A percentile compares a stretch with the other conserved stretches of the same genome.
Evolutionary conservation across 2,888 invertebrate genomes (phyloP).

Genomic region (Xestobium rufovillosum): DNA sequence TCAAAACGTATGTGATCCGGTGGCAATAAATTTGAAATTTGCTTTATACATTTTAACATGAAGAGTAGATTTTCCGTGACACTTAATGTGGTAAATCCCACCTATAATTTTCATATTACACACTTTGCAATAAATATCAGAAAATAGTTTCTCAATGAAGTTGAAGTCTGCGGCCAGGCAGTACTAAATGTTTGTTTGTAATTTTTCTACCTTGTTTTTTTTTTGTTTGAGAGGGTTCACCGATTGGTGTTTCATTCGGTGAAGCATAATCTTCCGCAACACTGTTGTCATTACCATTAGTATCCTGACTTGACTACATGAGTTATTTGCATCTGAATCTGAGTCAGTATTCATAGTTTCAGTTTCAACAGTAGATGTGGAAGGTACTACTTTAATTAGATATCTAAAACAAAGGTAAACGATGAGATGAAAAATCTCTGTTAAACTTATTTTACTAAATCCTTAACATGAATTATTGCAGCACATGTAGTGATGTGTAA

Average conservation of each 20-base stretch:
- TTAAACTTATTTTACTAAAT: too few relatives aligned
- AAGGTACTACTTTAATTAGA: too few relatives aligned
- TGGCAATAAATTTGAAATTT: neutral
- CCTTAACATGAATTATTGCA: too few relatives aligned
- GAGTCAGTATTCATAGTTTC: too few relatives aligned
- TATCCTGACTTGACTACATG: slow-evolving; percentile 1
- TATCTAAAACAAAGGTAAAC: too few relatives aligned
- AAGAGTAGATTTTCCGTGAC: slow-evolving; percentile 1
- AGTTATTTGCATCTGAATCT: too few relatives aligned
- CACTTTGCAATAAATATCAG: slow-evolving; percentile 2
- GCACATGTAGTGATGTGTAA: too few relatives aligned
- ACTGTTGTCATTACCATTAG: slow-evolving; percentile 1
- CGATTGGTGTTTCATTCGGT: neutral
- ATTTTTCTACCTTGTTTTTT: too few relatives aligned
- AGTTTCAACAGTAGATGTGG: too few relatives aligned
- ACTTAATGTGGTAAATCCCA: slow-evolving; percentile 3
- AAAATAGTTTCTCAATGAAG: neutral
- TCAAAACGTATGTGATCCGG: neutral
- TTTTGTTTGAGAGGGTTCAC: slow-evolving; percentile 1
- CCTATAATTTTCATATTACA: slow-evolving; percentile 2
- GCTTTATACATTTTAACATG: slow-evolving; percentile 1
- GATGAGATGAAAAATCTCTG: too few relatives aligned
- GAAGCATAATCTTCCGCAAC: neutral
- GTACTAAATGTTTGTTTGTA: slow-evolving; percentile 1
- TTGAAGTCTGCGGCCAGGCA: neutral